Base-by-base conservation (phyloP, 2,113 vertebrate species). In the Lota lota region DNA sequence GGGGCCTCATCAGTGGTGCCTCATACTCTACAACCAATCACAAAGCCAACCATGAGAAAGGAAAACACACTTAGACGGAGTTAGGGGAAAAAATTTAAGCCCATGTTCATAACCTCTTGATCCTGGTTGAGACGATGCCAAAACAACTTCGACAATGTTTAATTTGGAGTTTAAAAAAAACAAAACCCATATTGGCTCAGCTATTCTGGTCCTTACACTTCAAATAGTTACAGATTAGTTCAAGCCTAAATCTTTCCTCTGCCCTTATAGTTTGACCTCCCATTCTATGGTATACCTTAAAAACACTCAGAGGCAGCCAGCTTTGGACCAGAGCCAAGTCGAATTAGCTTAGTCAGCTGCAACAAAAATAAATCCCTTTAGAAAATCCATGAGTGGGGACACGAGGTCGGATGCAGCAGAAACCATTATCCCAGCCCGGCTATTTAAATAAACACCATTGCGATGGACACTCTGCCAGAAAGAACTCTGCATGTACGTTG, bases 321-420 rank as follows among this genome's bases (percentile, higher is more conserved):
- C 5, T 58, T 68, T 90, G 89, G 89, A 85, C 58, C 63, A 1
- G 28, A 64, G 88, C 82, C 89, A 91, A 84, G 62, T 77, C 70
- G 75, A 77, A 75, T 85, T 82, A 80, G 40, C 57, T 15, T 24
- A 17, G 66, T 77, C 28, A 71, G 61, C 2, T 61, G 65, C 14
- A 8, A 20, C 40, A 74, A 67, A 4, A 28, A 19, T n/a, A n/a
- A 0, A 68, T 78, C 75, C 68, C 60, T 19, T 22, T 21, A 58
- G 64, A 79, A 76, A 71, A 63, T 18, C 16, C 53, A 53, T 73
- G 67, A 33, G 28, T 33, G 59, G 68, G 62, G 50, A 67, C 61
- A 57, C 0, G 21, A 68, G 47, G 28, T 72, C 62, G 74, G 76
- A 56, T 71, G 72, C 18, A 36, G 78, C 73, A 62, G 72, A 79